A percentile compares a stretch with the other conserved stretches of the same genome.
Evolutionary conservation across 2,797 vertebrate species (phyloP).

Genomic region (Agapornis canus): DNA sequence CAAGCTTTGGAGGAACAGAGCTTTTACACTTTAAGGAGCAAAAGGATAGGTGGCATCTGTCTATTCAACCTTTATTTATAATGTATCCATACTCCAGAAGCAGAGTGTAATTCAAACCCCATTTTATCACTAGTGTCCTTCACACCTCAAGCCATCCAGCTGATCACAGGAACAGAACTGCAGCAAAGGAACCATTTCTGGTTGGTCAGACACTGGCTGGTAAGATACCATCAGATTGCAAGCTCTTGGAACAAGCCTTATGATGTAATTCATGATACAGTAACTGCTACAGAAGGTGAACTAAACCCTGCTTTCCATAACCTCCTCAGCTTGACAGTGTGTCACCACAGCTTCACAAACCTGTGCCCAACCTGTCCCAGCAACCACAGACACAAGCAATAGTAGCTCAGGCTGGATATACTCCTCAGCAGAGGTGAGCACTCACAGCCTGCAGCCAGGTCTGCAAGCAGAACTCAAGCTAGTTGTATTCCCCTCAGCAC

Average conservation of each 20-base stretch:
- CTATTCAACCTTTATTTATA: not conserved
- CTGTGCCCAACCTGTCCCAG: not conserved
- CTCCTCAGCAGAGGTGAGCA: not conserved
- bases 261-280: not conserved
- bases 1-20: not conserved
- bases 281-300: not conserved
- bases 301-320: not conserved
- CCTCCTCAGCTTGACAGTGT: not conserved
- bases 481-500: not conserved
- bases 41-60: not conserved
- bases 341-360: not conserved
- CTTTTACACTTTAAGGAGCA: not conserved
- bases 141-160: not conserved
- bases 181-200: not conserved
- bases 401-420: not conserved
- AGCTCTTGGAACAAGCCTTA: not conserved
- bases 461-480: not conserved
- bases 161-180: not conserved
- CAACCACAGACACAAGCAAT: not conserved
- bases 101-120: not conserved
- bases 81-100: not conserved
- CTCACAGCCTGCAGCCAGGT: not conserved
- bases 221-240: not conserved
- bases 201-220: not conserved
- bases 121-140: not conserved